Evolutionary conservation across 2,888 invertebrate genomes (phyloP), one percentile per base, ranked within the genome.

Genomic region (Thymelicus lineola): DNA sequence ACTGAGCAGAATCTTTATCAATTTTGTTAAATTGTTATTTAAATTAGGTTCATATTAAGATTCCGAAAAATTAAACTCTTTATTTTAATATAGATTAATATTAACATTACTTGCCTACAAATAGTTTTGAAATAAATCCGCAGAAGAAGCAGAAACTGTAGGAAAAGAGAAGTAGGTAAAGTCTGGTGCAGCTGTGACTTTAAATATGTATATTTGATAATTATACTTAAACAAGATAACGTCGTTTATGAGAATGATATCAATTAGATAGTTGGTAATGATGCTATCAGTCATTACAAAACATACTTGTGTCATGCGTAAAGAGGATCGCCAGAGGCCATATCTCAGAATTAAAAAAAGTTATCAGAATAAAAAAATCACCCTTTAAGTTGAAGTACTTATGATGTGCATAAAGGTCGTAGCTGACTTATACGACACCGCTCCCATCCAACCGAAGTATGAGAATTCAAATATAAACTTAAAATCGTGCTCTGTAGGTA

Each of bases 1-100:
- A 68, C 68, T 74, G 62, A 70, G 71, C 74, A 72, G 74, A 70
- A 50, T 38, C n/a, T 70, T 62, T 38, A 42, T 35, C 57, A 28
- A 63, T 50, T n/a, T n/a, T n/a, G n/a, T n/a, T 28, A 20, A 63
- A 36, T 38, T n/a, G n/a, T n/a, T 53, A 53, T 63, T 63, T 38
- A 53, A 63, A 53, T 63, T 63, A 7, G 36, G 36, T 63, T 50
- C 48, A 6, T 61, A 61, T 61, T 61, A 60, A 17, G 42, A 17
- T 42, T n/a, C 15, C 35, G 28, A 28, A 61, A 61, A 59, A 45
- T 20, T 15, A 59, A 59, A 59, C 17, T 12, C 28, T 3, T 15
- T 38, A 10, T 2, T 7, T 42, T 42, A 12, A 55, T 9, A 50
- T 4, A 15, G 17, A 9, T 50, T 14, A 17, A 50, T n/a, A 17